Conservation (phyloP, 2,113 vertebrate species). For the Marmota flaviventris region DNA sequence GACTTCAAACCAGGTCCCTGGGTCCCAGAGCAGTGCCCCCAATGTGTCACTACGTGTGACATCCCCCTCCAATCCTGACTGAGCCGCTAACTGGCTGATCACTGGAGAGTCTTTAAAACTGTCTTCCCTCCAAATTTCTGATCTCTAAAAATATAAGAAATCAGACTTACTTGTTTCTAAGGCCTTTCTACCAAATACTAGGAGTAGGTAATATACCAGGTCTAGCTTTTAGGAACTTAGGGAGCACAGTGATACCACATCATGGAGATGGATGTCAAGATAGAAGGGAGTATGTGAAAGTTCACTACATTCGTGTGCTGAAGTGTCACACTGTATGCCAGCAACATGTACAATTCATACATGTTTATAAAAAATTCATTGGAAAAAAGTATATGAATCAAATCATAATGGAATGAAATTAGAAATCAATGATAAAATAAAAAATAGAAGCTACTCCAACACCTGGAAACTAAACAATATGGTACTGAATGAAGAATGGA, state of each 20-base stretch:
- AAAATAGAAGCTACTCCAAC: too few species aligned
- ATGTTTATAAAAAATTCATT: too few species aligned
- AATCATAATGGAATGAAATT: too few species aligned
- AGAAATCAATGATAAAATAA: too few species aligned
- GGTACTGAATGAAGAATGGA: too few species aligned
- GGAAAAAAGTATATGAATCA: too few species aligned
- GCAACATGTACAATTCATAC: too few species aligned
- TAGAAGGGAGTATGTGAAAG: neutral
- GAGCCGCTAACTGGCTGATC: neutral
- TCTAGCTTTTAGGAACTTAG: neutral
- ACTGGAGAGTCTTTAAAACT: neutral
- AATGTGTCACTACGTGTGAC: neutral
- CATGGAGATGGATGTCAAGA: neutral
- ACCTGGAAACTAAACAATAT: too few species aligned
- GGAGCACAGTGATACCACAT: neutral
- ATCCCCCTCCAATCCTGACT: neutral
- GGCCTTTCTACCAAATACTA: neutral
- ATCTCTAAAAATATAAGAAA: neutral
- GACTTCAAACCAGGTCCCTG: neutral
- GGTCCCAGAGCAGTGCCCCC: neutral
- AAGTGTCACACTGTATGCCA: too few species aligned
- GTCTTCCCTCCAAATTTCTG: neutral
- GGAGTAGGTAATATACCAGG: neutral
- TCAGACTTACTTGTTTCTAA: neutral
- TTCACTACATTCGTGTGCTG: too few species aligned